Evolutionary conservation across 2,888 invertebrate species (phyloP), one percentile per base, ranked within the genome.

Genomic region (Ferdinandea cuprea): DNA sequence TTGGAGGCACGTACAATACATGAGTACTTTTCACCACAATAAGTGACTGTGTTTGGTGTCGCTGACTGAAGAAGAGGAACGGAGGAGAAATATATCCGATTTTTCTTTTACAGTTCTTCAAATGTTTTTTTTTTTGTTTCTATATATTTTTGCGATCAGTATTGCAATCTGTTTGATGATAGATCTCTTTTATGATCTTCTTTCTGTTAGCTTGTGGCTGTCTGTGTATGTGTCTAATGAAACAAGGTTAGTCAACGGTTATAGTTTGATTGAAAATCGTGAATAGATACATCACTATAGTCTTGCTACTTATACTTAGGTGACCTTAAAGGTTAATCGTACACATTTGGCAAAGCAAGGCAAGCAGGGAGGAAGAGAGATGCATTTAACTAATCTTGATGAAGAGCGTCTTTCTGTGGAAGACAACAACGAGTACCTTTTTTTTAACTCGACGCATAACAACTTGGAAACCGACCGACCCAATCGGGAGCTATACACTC

Each of bases 301-400:
- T 8, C 37, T 25, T 1, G 52, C 35, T 56, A 63, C 63, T 81
- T n/a, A n/a, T n/a, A 54, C 76, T 71, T 25, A 28, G 77, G 37
- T 78, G 78, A 83, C 83, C 83, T 66, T 72, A 63, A 42, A 68
- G 83, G 78, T 83, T 78, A 83, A 83, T 83, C 73, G 68, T 56
- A 61, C 58, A 68, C 78, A 68, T 78, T 83, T 83, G 68, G 66
- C 61, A 56, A 61, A 72, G 61, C 61, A n/a, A n/a, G n/a, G n/a
- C n/a, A n/a, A n/a, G n/a, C n/a, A n/a, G n/a, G n/a, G 59, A 78
- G 68, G 65, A 44, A 71, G 66, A 8, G 2, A 11, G 11, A n/a
- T 48, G 42, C 65, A n/a, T n/a, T n/a, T n/a, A n/a, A n/a, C n/a
- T n/a, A n/a, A n/a, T n/a, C 71, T 48, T 54, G 72, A 66, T 72